A percentile compares a stretch with the other conserved stretches of the same genome.
phyloP scores from a whole-genome alignment of 2,113 vertebrate species.

The Zeus faber region DNA sequence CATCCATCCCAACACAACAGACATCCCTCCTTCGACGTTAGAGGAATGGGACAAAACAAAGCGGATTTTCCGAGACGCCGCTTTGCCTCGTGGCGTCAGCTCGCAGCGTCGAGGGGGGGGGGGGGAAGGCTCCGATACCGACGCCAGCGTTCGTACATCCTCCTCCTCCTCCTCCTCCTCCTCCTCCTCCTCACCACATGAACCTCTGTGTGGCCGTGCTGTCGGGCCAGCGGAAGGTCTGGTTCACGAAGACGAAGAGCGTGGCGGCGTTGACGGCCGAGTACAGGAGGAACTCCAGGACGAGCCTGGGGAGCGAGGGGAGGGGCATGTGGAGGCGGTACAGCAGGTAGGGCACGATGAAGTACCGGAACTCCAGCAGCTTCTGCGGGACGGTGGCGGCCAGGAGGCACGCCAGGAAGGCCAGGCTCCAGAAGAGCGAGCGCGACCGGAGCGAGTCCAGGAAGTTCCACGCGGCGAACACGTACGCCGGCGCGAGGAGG shows the following conservation, averaged over 20 bases:
- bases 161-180: neutral
- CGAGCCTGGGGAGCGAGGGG: constrained; percentile 76
- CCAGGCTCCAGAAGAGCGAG: constrained; percentile 86
- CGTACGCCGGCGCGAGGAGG: constrained; percentile 83
- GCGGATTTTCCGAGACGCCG: no score
- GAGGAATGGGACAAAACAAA: no score
- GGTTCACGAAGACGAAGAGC: constrained; percentile 86
- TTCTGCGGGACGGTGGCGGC: constrained; percentile 86
- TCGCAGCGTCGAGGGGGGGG: no score
- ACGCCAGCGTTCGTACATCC: neutral
- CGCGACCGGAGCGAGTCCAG: constrained; percentile 84
- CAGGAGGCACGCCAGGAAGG: constrained; percentile 81
- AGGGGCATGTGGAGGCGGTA: constrained; percentile 89
- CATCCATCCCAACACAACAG: no score
- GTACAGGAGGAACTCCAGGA: constrained; percentile 84
- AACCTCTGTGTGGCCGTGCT: constrained; percentile 86
- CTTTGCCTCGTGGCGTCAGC: neutral
- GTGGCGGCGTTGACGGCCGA: constrained; percentile 80
- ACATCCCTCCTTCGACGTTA: no score
- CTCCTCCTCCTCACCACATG: constrained; percentile 83
- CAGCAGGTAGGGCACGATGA: constrained; percentile 92
- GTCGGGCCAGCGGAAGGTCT: constrained; percentile 88
- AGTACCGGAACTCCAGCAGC: constrained; percentile 96
- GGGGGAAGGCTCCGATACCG: no score
- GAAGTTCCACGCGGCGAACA: constrained; percentile 90